phyloP scores from a whole-genome alignment of 2,888 invertebrate species.

The Ephialtes manifestator region DNA sequence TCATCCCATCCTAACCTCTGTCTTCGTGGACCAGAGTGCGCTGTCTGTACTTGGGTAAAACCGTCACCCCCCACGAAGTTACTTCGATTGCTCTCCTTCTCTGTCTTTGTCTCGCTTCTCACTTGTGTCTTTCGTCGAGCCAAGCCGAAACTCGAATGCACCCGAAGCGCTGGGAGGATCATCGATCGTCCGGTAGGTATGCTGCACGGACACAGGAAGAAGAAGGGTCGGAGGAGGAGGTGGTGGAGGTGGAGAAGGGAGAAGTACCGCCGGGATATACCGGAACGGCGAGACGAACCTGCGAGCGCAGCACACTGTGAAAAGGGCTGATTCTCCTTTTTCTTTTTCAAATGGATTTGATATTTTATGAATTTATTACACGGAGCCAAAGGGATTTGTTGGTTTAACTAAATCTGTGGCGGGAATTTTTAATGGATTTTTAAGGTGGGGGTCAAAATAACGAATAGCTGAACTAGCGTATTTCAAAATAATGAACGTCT shows the following conservation, averaged over 20 bases:
- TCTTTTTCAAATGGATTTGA: not conserved
- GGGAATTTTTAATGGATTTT: too few relatives aligned
- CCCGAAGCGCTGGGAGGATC: constrained; percentile 42
- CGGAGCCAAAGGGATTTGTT: not conserved
- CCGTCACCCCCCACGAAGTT: constrained; percentile 10
- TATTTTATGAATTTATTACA: not conserved
- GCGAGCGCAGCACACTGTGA: not conserved
- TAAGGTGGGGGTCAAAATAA: too few relatives aligned
- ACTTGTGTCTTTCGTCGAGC: constrained; percentile 31
- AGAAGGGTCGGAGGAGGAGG: constrained; percentile 5
- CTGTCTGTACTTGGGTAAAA: constrained; percentile 1
- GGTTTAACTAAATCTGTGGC: too few relatives aligned
- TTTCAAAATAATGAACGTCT: too few relatives aligned
- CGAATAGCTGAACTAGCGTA: too few relatives aligned
- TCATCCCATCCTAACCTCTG: not conserved
- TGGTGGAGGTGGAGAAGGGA: not conserved
- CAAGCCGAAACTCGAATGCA: constrained; percentile 40
- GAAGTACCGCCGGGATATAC: not conserved
- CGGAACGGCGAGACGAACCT: constrained; percentile 8
- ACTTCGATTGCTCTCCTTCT: constrained; percentile 14
- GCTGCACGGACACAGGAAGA: constrained; percentile 15
- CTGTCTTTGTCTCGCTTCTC: constrained; percentile 13
- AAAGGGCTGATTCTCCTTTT: not conserved
- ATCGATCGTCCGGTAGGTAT: constrained; percentile 30
- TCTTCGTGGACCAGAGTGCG: constrained; percentile 17